Evolutionary conservation across 1,140 invertebrate genomes (phyloP).

Genomic region (Diabrotica undecimpunctata): DNA sequence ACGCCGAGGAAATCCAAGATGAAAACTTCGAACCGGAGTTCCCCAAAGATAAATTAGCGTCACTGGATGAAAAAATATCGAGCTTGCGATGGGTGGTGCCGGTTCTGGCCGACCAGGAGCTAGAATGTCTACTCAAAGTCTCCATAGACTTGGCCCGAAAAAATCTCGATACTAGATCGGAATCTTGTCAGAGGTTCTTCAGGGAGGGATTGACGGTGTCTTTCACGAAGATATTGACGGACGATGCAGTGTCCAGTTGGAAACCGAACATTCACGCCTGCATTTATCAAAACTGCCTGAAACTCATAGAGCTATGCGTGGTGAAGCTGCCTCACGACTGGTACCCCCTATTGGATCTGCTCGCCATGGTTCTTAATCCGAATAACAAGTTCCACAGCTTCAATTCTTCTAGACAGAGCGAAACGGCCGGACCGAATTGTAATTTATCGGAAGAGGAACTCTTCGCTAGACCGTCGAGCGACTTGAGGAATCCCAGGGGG

Average conservation of each 20-base stretch:
- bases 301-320: constrained; percentile 88
- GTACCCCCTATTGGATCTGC: constrained; percentile 86
- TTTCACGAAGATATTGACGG: constrained; percentile 96
- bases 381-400: constrained; percentile 79
- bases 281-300: constrained; percentile 89
- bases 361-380: constrained; percentile 75
- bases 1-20: constrained; percentile 48
- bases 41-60: constrained; percentile 79
- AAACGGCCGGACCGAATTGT: constrained; percentile 64
- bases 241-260: constrained; percentile 97
- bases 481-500: constrained; percentile 74
- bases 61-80: constrained; percentile 92
- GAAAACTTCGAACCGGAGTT: constrained; percentile 67
- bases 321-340: constrained; percentile 88
- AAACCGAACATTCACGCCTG: constrained; percentile 95
- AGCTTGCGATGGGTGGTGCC: constrained; percentile 95
- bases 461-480: constrained; percentile 75
- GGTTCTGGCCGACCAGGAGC: constrained; percentile 91
- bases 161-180: constrained; percentile 84
- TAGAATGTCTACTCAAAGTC: constrained; percentile 87
- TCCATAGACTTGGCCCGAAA: constrained; percentile 81
- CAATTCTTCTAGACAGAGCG: constrained; percentile 78
- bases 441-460: constrained; percentile 69
- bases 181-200: constrained; percentile 92
- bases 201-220: constrained; percentile 91